These are phyloP conservation scores for Plectrocnemia conspersa DNA, from an alignment of 1,140 invertebrate genomes.

Conservation along the genomic window DNA sequence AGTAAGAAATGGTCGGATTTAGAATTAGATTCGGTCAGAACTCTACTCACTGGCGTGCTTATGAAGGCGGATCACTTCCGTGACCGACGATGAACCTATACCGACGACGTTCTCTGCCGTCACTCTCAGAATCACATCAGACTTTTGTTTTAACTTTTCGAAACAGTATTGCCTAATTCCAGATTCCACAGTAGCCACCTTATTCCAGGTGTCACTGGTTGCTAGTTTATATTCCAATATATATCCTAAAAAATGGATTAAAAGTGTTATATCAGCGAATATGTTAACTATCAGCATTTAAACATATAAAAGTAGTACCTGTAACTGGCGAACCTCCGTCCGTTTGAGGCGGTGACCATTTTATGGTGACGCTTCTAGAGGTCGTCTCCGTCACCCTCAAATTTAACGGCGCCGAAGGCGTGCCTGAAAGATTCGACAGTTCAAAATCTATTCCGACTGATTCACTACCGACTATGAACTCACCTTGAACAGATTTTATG, in stretches of 20 bases:
- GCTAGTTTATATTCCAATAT: slow-evolving; percentile 85
- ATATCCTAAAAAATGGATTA: slow-evolving; percentile 74
- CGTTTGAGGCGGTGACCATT: slow-evolving; percentile 78
- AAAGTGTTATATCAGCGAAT: not conserved
- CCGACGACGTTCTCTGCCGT: slow-evolving; percentile 89
- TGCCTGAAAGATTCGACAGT: slow-evolving; percentile 53
- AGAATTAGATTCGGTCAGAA: not conserved
- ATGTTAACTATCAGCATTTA: slow-evolving; percentile 11
- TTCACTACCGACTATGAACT: too few relatives aligned
- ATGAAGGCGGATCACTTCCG: slow-evolving; percentile 78
- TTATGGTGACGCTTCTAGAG: slow-evolving; percentile 76
- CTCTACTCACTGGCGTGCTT: slow-evolving; percentile 86
- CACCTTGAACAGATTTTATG: slow-evolving; percentile 60
- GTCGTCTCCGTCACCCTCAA: slow-evolving; percentile 74
- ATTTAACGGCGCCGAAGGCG: slow-evolving; percentile 75
- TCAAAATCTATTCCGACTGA: slow-evolving; percentile 17
- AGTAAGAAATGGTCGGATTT: not conserved
- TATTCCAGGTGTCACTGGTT: slow-evolving; percentile 77
- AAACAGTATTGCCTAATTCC: slow-evolving; percentile 71
- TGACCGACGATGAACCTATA: slow-evolving; percentile 70
- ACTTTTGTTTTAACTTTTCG: slow-evolving; percentile 83
- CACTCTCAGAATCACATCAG: slow-evolving; percentile 85
- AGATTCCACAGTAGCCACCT: slow-evolving; percentile 78
- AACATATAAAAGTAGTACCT: slow-evolving; percentile 47
- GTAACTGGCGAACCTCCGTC: slow-evolving; percentile 84